Conservation (phyloP, 2,888 invertebrate genomes). For the Drosophila pegasa region DNA sequence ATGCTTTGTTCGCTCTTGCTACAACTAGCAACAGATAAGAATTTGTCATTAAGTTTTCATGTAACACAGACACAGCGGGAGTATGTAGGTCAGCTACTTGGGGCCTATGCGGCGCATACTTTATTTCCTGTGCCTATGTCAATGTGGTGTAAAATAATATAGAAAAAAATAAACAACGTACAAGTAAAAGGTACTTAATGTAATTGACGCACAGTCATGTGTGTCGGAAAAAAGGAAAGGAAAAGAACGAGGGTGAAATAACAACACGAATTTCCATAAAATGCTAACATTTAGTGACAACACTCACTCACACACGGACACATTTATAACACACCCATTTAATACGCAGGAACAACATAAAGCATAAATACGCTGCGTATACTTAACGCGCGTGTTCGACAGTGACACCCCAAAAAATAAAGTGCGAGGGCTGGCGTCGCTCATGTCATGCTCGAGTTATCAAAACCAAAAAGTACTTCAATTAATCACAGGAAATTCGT, state of each 20-base stretch:
- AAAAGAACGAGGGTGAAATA: background rate
- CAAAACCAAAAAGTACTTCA: slow-evolving; percentile 48
- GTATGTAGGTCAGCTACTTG: slow-evolving; percentile 15
- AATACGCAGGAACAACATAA: slow-evolving; percentile 16
- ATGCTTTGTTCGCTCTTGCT: background rate
- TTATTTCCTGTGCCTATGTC: background rate
- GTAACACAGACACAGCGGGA: background rate
- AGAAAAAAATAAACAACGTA: background rate
- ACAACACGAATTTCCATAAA: slow-evolving; percentile 21
- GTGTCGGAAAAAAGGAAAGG: background rate
- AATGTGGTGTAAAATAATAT: slow-evolving; percentile 14
- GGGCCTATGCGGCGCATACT: slow-evolving; percentile 15
- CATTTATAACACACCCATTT: slow-evolving; percentile 20
- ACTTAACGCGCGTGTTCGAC: slow-evolving; percentile 15
- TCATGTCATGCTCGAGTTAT: slow-evolving; percentile 43
- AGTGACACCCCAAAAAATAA: background rate
- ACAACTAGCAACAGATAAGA: background rate
- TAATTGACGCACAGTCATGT: slow-evolving; percentile 36
- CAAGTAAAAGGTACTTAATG: slow-evolving; percentile 33
- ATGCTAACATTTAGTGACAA: slow-evolving; percentile 17
- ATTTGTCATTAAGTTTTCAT: background rate
- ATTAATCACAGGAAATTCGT: slow-evolving; percentile 58
- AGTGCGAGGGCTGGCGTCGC: background rate
- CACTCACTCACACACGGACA: background rate
- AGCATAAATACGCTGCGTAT: slow-evolving; percentile 31